phyloP scores from a whole-genome alignment of 2,113 vertebrate species.

The Asarcornis scutulata region DNA sequence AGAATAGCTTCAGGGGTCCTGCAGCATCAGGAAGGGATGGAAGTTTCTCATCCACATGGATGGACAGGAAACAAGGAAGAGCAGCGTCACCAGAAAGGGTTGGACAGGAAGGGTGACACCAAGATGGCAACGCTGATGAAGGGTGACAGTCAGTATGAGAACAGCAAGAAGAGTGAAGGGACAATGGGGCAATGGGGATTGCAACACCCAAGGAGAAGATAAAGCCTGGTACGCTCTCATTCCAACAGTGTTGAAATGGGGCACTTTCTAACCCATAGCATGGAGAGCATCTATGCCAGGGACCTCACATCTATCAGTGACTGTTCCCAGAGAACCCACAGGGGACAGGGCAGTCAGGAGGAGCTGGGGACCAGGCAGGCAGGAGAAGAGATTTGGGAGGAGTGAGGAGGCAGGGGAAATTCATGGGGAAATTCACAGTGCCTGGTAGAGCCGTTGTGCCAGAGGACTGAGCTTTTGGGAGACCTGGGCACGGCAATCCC shows the following conservation, averaged over 20 bases:
- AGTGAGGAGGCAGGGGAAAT: neutral
- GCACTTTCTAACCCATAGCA: neutral
- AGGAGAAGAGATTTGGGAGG: neutral
- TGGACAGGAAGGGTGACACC: neutral
- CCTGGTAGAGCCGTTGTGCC: accelerated
- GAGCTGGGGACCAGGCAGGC: neutral
- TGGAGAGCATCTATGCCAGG: accelerated
- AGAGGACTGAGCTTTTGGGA: neutral
- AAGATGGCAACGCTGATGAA: neutral
- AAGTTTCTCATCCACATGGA: neutral
- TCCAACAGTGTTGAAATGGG: neutral
- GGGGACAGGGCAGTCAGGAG: neutral
- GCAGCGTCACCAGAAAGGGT: neutral
- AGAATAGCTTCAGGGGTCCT: neutral
- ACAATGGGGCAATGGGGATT: neutral
- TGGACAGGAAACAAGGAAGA: neutral
- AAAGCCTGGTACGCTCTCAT: neutral
- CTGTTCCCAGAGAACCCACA: neutral
- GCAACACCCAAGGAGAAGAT: neutral
- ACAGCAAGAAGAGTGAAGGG: neutral
- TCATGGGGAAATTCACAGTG: neutral
- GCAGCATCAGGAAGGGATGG: accelerated
- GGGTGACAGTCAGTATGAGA: neutral
- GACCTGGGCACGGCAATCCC: neutral
- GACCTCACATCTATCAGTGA: neutral